Percentiles rank a stretch among this genome's conserved stretches.
Evolutionary conservation across 2,888 invertebrate species (phyloP).

Genomic region (Melangyna quadrimaculata): DNA sequence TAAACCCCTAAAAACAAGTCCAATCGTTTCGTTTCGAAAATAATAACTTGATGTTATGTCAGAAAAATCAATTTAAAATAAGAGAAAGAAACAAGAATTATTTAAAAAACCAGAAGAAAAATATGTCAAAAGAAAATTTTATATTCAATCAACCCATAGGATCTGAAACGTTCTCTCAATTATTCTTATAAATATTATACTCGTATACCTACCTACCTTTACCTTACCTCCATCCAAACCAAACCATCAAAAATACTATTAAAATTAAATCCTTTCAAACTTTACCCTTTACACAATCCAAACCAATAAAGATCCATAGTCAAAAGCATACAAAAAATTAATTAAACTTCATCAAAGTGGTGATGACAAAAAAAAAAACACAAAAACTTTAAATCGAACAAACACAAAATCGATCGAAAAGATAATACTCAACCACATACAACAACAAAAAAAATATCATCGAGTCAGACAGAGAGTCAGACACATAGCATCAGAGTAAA

Average conservation of each 20-base stretch:
- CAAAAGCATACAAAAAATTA: constrained; percentile 34
- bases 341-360: constrained; percentile 51
- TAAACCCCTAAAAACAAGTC: too few relatives aligned
- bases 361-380: not conserved
- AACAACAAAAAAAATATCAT: not conserved
- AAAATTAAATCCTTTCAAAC: constrained; percentile 5
- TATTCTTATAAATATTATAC: not conserved
- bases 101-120: too few relatives aligned
- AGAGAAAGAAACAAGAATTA: too few relatives aligned
- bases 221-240: too few relatives aligned
- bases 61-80: too few relatives aligned
- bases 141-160: not conserved
- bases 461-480: constrained; percentile 28
- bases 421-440: constrained; percentile 48
- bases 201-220: too few relatives aligned
- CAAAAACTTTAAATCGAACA: constrained; percentile 46
- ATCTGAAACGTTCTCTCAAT: not conserved
- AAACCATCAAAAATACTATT: constrained; percentile 8
- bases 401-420: constrained; percentile 55
- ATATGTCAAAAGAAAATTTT: too few relatives aligned
- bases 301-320: constrained; percentile 2
- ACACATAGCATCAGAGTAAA: not conserved
- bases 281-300: not conserved
- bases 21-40: too few relatives aligned
- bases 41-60: too few relatives aligned